Evolutionary conservation across 2,797 vertebrate genomes (phyloP), one percentile per base, ranked within the genome.

Genomic region (Enoplosus armatus): DNA sequence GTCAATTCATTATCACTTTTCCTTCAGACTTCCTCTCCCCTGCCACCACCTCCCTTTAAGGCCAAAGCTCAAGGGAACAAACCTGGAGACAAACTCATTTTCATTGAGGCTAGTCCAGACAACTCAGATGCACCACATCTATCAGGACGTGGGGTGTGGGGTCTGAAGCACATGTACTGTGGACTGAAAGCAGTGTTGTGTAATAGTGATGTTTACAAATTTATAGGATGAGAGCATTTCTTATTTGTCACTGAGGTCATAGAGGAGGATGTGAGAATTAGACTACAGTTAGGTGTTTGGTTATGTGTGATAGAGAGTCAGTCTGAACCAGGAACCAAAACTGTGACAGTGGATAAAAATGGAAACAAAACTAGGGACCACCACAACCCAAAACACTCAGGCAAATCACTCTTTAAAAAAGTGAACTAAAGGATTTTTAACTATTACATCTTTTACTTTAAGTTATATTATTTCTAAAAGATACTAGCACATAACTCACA

Each of bases 1-100:
- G 89, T 92, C 72, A 81, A 55, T 87, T 94, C 89, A 93, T 93
- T 94, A 92, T 92, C 92, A 91, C 92, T 86, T 89, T 84, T 91
- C 79, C 80, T 41, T 85, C 64, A 85, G 80, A 82, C 87, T 87
- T 86, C 79, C 77, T 82, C 75, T 90, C 87, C 76, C 85, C 59
- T 64, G 83, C 62, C 58, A 24, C 77, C 26, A 48, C 70, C 68
- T 87, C 72, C 53, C 85, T 87, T 82, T 53, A 83, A 88, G 77
- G 75, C 81, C 74, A 50, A 88, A 88, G 71, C 91, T 91, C 84
- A 10, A 35, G 89, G 86, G 88, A 88, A 24, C 12, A 2, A 71
- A 84, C 82, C 71, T 58, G 43, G 66, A 75, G 83, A 75, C 82
- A 65, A 89, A 68, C 80, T 91, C 75, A 91, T 93, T 93, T 93